Evolutionary conservation across 2,888 invertebrate species (phyloP).

Genomic region (Antheraea assamensis): DNA sequence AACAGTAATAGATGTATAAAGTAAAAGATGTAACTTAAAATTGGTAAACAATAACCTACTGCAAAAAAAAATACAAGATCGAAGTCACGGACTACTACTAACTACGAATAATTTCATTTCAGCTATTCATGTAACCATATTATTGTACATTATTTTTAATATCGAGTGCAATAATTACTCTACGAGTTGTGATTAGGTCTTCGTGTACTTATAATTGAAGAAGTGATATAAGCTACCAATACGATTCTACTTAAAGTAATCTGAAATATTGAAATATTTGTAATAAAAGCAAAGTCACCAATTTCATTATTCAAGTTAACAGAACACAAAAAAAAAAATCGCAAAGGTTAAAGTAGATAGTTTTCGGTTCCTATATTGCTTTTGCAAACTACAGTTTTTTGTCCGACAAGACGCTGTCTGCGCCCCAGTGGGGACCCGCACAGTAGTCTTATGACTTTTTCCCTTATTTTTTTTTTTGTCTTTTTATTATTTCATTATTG

Average conservation of each 20-base stretch:
- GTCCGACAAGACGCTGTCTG: constrained; percentile 21
- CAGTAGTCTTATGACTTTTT: constrained; percentile 54
- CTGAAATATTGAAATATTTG: neutral
- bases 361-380: constrained; percentile 9
- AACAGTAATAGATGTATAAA: no score
- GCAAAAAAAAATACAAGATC: no score
- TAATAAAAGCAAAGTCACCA: constrained; percentile 12
- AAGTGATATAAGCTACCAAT: no score
- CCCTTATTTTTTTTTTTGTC: constrained; percentile 41
- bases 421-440: constrained; percentile 39
- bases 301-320: constrained; percentile 28
- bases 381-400: constrained; percentile 20
- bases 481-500: constrained; percentile 72
- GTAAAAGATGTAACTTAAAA: no score
- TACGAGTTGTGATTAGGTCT: neutral
- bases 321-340: constrained; percentile 20
- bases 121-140: no score
- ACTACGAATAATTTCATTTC: no score
- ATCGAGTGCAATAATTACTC: neutral
- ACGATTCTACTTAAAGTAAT: neutral
- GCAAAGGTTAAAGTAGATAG: constrained; percentile 8
- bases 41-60: no score
- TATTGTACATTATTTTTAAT: no score
- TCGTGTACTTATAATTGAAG: no score
- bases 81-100: no score